phyloP scores from a whole-genome alignment of 2,888 invertebrate genomes.

The Melangyna quadrimaculata region DNA sequence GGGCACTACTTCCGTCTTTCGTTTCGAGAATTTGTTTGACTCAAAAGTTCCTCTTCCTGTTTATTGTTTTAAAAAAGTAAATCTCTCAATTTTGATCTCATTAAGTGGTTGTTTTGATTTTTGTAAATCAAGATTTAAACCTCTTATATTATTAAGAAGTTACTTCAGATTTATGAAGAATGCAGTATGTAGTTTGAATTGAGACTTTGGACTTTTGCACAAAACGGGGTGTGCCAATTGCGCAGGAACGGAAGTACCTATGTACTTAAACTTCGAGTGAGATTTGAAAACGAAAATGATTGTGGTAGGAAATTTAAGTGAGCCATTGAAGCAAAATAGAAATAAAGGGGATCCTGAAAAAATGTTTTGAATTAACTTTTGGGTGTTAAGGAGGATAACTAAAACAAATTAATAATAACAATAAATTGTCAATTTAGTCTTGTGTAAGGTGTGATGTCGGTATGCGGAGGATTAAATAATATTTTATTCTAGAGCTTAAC shows the following conservation, averaged over 20 bases:
- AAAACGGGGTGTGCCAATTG: conserved; percentile 44
- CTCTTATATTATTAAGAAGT: background rate
- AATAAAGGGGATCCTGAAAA: background rate
- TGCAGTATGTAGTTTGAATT: background rate
- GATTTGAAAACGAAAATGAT: background rate
- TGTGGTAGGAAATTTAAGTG: background rate
- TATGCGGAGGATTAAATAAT: too few relatives aligned
- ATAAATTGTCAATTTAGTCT: too few relatives aligned
- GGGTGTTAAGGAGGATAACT: background rate
- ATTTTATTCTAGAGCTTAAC: too few relatives aligned
- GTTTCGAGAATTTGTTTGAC: background rate
- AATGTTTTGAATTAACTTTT: background rate
- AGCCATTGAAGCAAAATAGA: background rate
- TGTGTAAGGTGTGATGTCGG: too few relatives aligned
- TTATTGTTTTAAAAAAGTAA: conserved; percentile 13
- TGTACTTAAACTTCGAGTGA: background rate
- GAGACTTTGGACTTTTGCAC: background rate
- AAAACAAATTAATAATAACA: background rate
- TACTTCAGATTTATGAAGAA: background rate
- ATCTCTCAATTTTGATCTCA: conserved; percentile 22
- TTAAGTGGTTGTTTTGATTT: conserved; percentile 40
- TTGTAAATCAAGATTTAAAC: conserved; percentile 38
- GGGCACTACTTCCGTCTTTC: conserved; percentile 25
- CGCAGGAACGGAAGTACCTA: conserved; percentile 30
- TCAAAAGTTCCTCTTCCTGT: conserved; percentile 18